Percentiles rank a stretch among this genome's conserved stretches.
These are phyloP conservation scores for Semicossyphus pulcher DNA, from an alignment of 2,113 vertebrate genomes.

Conservation along the genomic window DNA sequence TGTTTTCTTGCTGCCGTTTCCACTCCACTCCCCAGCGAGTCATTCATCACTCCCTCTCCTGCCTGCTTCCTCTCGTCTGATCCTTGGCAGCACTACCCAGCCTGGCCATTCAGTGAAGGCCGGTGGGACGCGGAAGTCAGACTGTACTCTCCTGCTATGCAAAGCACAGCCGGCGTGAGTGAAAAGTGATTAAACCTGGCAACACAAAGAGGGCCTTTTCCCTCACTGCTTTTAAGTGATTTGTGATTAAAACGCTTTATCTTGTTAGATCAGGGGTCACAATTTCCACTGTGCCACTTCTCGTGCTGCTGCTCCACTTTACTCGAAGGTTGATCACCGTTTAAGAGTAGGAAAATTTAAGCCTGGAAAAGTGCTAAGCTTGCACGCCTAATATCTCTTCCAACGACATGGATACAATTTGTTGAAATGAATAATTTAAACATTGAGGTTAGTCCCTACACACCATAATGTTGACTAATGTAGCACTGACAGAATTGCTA, in stretches of 20 bases:
- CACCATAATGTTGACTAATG: slow-evolving; percentile 32
- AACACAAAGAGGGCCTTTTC: slow-evolving; percentile 16
- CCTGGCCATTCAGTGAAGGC: slow-evolving; percentile 5
- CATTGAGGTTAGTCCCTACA: slow-evolving; percentile 7
- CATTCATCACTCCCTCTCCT: slow-evolving; percentile 20
- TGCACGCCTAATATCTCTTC: neutral
- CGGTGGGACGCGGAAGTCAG: slow-evolving; percentile 5
- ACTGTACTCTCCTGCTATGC: slow-evolving; percentile 16
- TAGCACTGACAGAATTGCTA: slow-evolving; percentile 27
- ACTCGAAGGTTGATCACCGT: neutral
- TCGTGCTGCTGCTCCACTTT: slow-evolving; percentile 22
- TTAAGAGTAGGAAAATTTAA: neutral
- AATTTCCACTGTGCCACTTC: slow-evolving; percentile 29
- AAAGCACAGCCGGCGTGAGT: slow-evolving; percentile 24
- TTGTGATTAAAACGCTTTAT: slow-evolving; percentile 40
- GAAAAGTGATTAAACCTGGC: slow-evolving; percentile 57
- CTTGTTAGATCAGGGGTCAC: slow-evolving; percentile 28
- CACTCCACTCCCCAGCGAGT: slow-evolving; percentile 3
- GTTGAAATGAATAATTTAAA: slow-evolving; percentile 26
- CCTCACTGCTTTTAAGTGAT: slow-evolving; percentile 32
- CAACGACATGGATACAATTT: slow-evolving; percentile 6
- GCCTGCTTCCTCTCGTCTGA: slow-evolving; percentile 15
- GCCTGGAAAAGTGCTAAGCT: slow-evolving; percentile 1
- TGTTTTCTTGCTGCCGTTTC: neutral
- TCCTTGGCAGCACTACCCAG: slow-evolving; percentile 18